Conservation (phyloP, 2,797 vertebrate genomes). For the Spinus pinus region DNA sequence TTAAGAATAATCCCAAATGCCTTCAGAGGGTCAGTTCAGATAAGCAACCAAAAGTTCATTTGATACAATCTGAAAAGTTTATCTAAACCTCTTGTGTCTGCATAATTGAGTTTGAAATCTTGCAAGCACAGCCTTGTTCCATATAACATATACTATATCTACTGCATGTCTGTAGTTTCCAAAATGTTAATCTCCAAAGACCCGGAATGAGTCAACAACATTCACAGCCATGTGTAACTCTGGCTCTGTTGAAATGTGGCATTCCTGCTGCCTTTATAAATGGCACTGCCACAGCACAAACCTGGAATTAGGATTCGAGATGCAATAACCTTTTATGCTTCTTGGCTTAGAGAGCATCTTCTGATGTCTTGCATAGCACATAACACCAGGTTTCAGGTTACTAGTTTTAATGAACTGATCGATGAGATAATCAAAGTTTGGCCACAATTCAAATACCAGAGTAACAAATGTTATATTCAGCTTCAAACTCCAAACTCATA, state of each 20-base stretch:
- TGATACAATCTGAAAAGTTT: constrained; percentile 38
- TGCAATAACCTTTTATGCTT: constrained; percentile 8
- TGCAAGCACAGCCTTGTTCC: constrained; percentile 25
- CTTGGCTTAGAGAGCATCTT: constrained; percentile 13
- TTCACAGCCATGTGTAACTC: not conserved
- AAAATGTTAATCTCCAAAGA: constrained; percentile 21
- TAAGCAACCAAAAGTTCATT: constrained; percentile 53
- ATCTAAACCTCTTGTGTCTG: constrained; percentile 6
- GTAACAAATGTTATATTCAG: not conserved
- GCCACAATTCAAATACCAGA: not conserved
- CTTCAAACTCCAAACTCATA: not conserved
- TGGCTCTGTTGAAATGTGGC: not conserved
- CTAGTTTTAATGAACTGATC: constrained; percentile 41
- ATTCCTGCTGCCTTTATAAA: constrained; percentile 21
- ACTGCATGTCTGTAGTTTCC: not conserved
- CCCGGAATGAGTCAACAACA: not conserved
- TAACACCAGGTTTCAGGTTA: constrained; percentile 23
- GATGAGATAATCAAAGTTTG: constrained; percentile 12
- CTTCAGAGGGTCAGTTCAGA: constrained; percentile 30
- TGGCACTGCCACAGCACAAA: not conserved
- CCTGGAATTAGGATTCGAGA: constrained; percentile 1
- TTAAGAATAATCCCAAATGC: not conserved
- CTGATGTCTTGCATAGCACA: not conserved
- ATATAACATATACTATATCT: not conserved
- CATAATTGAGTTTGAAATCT: constrained; percentile 53